Evolutionary conservation across 2,113 vertebrate species (phyloP).

Genomic region (Amblyopsis rosae): DNA sequence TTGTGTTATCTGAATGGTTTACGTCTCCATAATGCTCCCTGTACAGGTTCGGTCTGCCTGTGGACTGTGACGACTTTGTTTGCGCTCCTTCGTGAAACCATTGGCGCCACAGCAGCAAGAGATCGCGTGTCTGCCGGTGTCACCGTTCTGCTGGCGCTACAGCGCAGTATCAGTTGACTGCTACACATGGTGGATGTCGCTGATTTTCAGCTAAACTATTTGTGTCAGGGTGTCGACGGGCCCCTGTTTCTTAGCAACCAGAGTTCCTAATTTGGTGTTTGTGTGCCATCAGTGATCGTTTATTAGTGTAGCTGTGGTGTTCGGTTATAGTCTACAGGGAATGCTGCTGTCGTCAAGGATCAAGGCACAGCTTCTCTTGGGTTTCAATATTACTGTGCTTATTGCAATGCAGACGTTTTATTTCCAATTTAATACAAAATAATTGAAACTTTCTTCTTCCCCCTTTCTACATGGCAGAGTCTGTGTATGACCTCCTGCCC

Average conservation of each 20-base stretch:
- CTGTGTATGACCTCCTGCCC: constrained; percentile 99
- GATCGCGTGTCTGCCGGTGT: constrained; percentile 61
- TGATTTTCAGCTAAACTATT: constrained; percentile 59
- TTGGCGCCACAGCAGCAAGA: constrained; percentile 44
- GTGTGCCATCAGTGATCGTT: constrained; percentile 39
- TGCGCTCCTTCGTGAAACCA: constrained; percentile 1
- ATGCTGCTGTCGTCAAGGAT: constrained; percentile 39
- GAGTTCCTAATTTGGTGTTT: constrained; percentile 47
- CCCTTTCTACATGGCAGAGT: constrained; percentile 78
- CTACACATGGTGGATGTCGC: constrained; percentile 47
- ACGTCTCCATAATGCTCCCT: background rate
- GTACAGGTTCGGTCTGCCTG: constrained; percentile 6
- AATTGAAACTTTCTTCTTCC: background rate
- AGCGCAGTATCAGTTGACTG: constrained; percentile 62
- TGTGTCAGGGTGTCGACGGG: constrained; percentile 57
- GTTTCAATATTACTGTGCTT: constrained; percentile 30
- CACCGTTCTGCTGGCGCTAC: constrained; percentile 46
- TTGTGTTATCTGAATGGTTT: background rate
- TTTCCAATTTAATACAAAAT: too few relatives aligned
- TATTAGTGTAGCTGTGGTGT: constrained; percentile 33
- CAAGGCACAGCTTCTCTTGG: constrained; percentile 17
- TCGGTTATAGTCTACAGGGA: constrained; percentile 43
- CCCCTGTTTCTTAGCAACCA: constrained; percentile 66
- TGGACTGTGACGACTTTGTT: constrained; percentile 31
- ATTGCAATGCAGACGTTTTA: too few relatives aligned